Evolutionary conservation across 2,888 invertebrate genomes (phyloP).

Genomic region (Drosophila falleni): DNA sequence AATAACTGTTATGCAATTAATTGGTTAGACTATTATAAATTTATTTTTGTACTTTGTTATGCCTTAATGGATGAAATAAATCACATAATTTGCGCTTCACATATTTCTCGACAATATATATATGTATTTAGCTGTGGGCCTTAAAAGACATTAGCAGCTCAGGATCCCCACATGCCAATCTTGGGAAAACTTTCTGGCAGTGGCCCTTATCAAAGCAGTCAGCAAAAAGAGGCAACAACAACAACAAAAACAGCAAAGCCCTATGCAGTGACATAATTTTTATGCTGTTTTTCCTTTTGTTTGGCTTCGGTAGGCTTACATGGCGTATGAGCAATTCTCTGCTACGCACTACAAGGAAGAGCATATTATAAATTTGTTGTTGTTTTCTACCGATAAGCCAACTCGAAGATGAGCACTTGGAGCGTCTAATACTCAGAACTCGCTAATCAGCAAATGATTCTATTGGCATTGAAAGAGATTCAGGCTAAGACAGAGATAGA

Average conservation of each 20-base stretch:
- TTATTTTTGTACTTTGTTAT: slow-evolving; percentile 2
- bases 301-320: slow-evolving; percentile 35
- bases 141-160: slow-evolving; percentile 30
- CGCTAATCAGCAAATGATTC: slow-evolving; percentile 72
- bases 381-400: slow-evolving; percentile 63
- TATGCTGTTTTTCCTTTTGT: slow-evolving; percentile 16
- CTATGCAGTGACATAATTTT: slow-evolving; percentile 69
- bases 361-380: slow-evolving; percentile 70
- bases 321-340: slow-evolving; percentile 54
- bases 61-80: slow-evolving; percentile 7
- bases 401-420: slow-evolving; percentile 35
- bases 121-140: slow-evolving; percentile 12
- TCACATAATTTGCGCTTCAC: slow-evolving; percentile 3
- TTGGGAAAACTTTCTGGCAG: slow-evolving; percentile 30
- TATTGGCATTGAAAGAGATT: slow-evolving; percentile 50
- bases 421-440: slow-evolving; percentile 38
- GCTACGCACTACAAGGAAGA: slow-evolving; percentile 18
- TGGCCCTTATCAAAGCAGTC: slow-evolving; percentile 37
- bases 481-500: slow-evolving; percentile 4
- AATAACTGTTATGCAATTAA: background rate
- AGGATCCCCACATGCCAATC: slow-evolving; percentile 15
- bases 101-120: slow-evolving; percentile 9
- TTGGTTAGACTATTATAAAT: slow-evolving; percentile 5
- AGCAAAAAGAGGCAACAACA: slow-evolving; percentile 26
- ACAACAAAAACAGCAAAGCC: slow-evolving; percentile 11